These are phyloP conservation scores for Sesamia nonagrioides DNA, from an alignment of 1,140 invertebrate species.

Conservation along the genomic window DNA sequence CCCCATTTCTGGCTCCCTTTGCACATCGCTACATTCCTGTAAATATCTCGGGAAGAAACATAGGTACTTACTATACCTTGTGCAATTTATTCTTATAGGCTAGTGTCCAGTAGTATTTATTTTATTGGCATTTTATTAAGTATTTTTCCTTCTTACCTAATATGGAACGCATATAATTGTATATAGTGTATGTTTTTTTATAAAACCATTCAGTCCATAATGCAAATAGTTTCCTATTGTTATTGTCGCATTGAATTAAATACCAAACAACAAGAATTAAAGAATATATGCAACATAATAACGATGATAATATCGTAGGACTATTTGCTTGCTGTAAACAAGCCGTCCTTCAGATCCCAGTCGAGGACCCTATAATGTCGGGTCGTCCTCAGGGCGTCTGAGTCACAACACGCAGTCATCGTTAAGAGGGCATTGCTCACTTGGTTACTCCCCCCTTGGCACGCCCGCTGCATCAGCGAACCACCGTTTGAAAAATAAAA, in stretches of 20 bases:
- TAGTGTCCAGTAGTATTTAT: too few relatives aligned
- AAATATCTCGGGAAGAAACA: background rate
- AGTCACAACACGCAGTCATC: slow-evolving; percentile 79
- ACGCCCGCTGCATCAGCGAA: slow-evolving; percentile 68
- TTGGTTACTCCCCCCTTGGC: slow-evolving; percentile 75
- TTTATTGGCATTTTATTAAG: too few relatives aligned
- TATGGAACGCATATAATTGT: background rate
- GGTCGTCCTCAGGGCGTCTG: slow-evolving; percentile 84
- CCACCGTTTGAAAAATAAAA: slow-evolving; percentile 70
- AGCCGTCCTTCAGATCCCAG: slow-evolving; percentile 80
- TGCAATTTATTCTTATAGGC: background rate
- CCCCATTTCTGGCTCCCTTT: background rate
- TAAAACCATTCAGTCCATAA: slow-evolving; percentile 20
- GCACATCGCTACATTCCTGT: background rate
- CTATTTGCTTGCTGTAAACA: slow-evolving; percentile 70
- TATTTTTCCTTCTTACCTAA: slow-evolving; percentile 35
- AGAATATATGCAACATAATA: slow-evolving; percentile 43
- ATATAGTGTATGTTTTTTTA: background rate
- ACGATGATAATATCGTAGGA: slow-evolving; percentile 62
- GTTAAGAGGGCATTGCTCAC: slow-evolving; percentile 86
- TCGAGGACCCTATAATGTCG: slow-evolving; percentile 84
- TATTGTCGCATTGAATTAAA: slow-evolving; percentile 19
- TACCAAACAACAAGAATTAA: background rate
- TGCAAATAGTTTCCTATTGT: slow-evolving; percentile 42
- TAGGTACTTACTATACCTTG: background rate